These are phyloP conservation scores for Tympanuchus pallidicinctus DNA, from an alignment of 2,113 vertebrate species.

Conservation along the genomic window DNA sequence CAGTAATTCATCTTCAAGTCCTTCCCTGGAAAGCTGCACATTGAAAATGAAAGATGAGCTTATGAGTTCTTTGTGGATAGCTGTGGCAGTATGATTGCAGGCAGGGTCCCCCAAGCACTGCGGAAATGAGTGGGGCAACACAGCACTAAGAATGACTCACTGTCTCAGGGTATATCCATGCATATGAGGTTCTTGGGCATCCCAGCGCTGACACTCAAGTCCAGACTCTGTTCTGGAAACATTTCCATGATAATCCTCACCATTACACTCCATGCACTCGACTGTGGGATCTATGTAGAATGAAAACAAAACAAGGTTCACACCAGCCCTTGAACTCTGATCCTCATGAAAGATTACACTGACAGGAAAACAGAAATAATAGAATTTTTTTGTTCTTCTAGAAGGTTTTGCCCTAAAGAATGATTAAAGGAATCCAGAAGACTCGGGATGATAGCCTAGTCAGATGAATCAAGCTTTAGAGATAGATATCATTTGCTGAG, in stretches of 20 bases:
- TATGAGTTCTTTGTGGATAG: neutral
- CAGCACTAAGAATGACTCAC: constrained; percentile 69
- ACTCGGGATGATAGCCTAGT: neutral
- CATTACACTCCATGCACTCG: constrained; percentile 91
- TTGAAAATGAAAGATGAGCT: neutral
- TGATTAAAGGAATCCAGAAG: neutral
- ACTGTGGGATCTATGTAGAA: constrained; percentile 56
- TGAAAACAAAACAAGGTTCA: neutral
- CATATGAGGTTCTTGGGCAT: constrained; percentile 86
- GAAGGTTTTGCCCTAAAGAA: neutral
- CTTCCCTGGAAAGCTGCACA: constrained; percentile 87
- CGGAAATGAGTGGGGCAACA: neutral
- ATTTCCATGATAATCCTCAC: constrained; percentile 90
- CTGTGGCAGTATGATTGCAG: neutral
- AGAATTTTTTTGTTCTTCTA: neutral
- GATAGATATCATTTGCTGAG: neutral
- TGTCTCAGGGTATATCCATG: constrained; percentile 86
- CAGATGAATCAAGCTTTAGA: neutral
- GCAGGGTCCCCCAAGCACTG: neutral
- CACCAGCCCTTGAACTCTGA: neutral
- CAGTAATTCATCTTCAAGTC: constrained; percentile 92
- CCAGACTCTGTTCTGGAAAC: constrained; percentile 82
- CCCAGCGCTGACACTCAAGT: constrained; percentile 82
- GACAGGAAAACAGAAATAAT: neutral
- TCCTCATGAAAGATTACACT: neutral